These are phyloP conservation scores for Drosophila grimshawi DNA, from an alignment of 1,140 invertebrate genomes.

Conservation along the genomic window DNA sequence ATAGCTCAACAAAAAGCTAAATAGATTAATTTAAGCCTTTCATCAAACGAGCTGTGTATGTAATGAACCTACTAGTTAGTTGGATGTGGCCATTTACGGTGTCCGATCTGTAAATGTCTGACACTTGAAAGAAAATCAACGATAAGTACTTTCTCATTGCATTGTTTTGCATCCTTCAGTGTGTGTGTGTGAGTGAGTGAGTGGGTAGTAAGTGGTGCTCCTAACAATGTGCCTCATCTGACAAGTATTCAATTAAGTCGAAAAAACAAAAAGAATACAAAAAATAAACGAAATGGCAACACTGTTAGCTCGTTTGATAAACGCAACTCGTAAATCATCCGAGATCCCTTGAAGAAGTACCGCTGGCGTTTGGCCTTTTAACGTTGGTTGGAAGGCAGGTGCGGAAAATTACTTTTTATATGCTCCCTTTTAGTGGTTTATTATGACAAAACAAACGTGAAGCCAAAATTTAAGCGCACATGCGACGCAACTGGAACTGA, in stretches of 20 bases:
- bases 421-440: slow-evolving; percentile 80
- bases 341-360: slow-evolving; percentile 74
- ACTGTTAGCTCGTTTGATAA: slow-evolving; percentile 58
- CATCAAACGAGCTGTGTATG: neutral
- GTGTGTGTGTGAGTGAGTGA: neutral
- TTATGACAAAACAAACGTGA: slow-evolving; percentile 78
- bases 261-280: slow-evolving; percentile 43
- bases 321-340: slow-evolving; percentile 68
- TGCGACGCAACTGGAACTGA: slow-evolving; percentile 23
- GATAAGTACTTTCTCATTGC: slow-evolving; percentile 20
- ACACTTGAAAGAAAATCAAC: slow-evolving; percentile 8
- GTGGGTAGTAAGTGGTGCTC: neutral
- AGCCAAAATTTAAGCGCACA: slow-evolving; percentile 52
- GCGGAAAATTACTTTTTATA: slow-evolving; percentile 83
- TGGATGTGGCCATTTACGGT: slow-evolving; percentile 14
- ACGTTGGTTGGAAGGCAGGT: slow-evolving; percentile 69
- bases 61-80: slow-evolving; percentile 5
- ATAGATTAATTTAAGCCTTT: neutral
- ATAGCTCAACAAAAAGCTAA: neutral
- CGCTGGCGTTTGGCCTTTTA: slow-evolving; percentile 51
- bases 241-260: slow-evolving; percentile 62
- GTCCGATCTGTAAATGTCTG: slow-evolving; percentile 4
- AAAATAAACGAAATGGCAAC: slow-evolving; percentile 49
- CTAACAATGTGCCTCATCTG: slow-evolving; percentile 17
- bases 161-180: neutral